These are phyloP conservation scores for Strix aluco DNA, from an alignment of 2,113 vertebrate species.

Conservation along the genomic window DNA sequence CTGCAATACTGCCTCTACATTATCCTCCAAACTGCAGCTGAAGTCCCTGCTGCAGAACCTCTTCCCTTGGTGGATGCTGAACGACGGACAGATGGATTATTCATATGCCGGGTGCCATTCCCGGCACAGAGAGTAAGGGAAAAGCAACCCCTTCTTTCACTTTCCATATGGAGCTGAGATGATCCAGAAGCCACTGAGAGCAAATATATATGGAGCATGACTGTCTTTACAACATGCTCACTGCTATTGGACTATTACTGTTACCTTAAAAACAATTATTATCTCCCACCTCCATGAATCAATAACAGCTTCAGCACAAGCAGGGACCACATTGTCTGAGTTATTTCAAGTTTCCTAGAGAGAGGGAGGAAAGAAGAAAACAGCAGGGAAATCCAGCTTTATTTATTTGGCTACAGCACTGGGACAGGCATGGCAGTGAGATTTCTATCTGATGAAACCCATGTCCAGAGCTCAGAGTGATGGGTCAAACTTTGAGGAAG, in stretches of 20 bases:
- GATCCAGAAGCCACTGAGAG: background rate
- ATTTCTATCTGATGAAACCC: background rate
- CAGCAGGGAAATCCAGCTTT: background rate
- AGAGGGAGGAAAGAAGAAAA: background rate
- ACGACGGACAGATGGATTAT: background rate
- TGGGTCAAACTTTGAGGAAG: background rate
- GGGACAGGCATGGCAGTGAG: background rate
- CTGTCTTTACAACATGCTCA: background rate
- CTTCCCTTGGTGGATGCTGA: background rate
- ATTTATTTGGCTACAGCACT: background rate
- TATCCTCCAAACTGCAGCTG: background rate
- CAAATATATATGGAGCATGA: background rate
- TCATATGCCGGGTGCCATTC: background rate
- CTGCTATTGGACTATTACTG: background rate
- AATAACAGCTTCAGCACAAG: background rate
- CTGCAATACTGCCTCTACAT: fast-evolving
- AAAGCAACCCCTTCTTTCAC: background rate
- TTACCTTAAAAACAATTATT: background rate
- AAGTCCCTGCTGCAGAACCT: background rate
- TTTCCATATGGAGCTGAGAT: background rate
- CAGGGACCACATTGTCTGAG: fast-evolving
- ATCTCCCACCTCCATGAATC: background rate
- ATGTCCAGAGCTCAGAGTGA: fast-evolving
- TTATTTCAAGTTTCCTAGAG: background rate
- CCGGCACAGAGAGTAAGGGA: fast-evolving